phyloP scores from a whole-genome alignment of 2,113 vertebrate species.

The Heterotis niloticus region DNA sequence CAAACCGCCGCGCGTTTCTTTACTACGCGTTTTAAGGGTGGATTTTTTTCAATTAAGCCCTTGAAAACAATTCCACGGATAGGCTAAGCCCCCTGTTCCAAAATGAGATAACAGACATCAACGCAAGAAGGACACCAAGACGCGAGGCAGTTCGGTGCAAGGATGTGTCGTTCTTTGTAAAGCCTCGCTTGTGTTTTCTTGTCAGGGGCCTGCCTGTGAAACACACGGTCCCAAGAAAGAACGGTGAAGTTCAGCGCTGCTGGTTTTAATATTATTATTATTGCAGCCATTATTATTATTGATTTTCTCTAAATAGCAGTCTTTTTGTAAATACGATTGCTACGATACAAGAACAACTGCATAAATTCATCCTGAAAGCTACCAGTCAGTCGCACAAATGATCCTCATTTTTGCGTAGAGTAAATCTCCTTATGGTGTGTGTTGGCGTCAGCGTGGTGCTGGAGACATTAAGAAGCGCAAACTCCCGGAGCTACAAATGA shows the following conservation, averaged over 20 bases:
- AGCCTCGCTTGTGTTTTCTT: neutral
- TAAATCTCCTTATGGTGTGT: constrained; percentile 43
- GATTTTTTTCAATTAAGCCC: constrained; percentile 12
- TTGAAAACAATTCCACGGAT: neutral
- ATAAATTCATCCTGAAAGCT: neutral
- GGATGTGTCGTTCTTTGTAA: neutral
- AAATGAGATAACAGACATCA: constrained; percentile 9
- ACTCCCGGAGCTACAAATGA: constrained; percentile 41
- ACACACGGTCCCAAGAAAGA: neutral
- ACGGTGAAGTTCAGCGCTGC: neutral
- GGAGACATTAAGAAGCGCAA: constrained; percentile 46
- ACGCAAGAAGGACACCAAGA: neutral
- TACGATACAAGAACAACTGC: neutral
- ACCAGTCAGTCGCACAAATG: constrained; percentile 33
- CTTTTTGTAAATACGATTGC: neutral
- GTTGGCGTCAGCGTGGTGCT: constrained; percentile 57
- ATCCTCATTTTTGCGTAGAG: neutral
- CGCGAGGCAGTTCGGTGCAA: neutral
- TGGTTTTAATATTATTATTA: neutral
- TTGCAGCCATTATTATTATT: neutral
- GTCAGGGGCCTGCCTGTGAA: neutral
- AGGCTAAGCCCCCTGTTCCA: neutral
- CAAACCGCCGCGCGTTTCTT: neutral
- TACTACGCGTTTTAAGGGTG: neutral
- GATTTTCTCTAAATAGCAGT: neutral